Evolutionary conservation across 2,888 invertebrate genomes (phyloP).

Genomic region (Cyaniris semiargus): DNA sequence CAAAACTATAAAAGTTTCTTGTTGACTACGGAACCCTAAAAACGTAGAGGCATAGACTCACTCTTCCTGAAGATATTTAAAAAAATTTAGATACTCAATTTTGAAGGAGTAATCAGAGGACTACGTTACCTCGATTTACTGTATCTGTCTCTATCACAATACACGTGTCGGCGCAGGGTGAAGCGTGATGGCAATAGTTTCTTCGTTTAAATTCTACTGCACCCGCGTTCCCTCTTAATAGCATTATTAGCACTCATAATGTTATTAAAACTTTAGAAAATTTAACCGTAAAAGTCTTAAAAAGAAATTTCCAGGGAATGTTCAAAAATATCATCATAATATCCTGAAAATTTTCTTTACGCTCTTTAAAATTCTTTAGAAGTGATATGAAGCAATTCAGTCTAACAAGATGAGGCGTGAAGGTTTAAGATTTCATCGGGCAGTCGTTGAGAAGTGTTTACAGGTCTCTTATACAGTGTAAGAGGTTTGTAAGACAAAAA

Average conservation of each 20-base stretch:
- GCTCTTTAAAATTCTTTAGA: constrained; percentile 37
- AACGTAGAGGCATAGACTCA: no score
- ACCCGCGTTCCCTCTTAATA: no score
- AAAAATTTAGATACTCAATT: no score
- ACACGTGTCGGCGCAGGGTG: no score
- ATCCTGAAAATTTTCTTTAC: constrained; percentile 15
- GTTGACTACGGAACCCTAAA: no score
- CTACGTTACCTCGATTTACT: no score
- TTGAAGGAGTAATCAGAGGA: no score
- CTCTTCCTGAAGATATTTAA: no score
- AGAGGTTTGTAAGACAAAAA: constrained; percentile 50
- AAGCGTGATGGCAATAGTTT: no score
- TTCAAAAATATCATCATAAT: constrained; percentile 21
- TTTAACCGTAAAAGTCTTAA: constrained; percentile 7
- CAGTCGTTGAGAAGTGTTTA: constrained; percentile 57
- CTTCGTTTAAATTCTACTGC: no score
- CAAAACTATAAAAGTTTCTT: no score
- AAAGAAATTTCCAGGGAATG: constrained; percentile 22
- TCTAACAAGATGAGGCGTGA: constrained; percentile 47
- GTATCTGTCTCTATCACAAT: no score
- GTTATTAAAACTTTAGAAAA: constrained; percentile 3
- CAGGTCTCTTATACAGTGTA: constrained; percentile 53
- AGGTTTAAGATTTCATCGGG: constrained; percentile 62
- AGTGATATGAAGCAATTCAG: constrained; percentile 47
- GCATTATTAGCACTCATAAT: neutral